Evolutionary conservation across 2,888 invertebrate species (phyloP).

Genomic region (Horisme vitalbata): DNA sequence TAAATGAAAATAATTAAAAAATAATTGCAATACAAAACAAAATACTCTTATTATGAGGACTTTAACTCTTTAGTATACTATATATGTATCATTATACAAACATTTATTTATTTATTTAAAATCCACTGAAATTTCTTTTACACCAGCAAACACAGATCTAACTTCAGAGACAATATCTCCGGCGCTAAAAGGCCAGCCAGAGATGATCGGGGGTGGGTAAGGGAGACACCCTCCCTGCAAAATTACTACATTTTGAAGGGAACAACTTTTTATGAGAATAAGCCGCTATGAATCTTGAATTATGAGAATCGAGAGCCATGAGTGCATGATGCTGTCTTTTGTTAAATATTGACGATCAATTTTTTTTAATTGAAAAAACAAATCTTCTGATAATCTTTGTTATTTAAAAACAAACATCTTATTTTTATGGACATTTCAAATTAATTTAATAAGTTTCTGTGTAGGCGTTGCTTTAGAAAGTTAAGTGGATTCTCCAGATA

Average conservation of each 20-base stretch:
- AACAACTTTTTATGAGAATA: conserved; percentile 83
- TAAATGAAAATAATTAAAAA: too few species aligned
- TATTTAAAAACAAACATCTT: too few species aligned
- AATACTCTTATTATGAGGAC: too few species aligned
- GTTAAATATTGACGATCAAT: conserved; percentile 1
- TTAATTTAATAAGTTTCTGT: too few species aligned
- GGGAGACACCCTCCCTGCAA: conserved; percentile 65
- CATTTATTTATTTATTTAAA: not conserved
- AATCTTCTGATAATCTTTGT: not conserved
- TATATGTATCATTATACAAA: too few species aligned
- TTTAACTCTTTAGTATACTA: too few species aligned
- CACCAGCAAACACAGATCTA: conserved; percentile 78
- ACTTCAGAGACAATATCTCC: conserved; percentile 81
- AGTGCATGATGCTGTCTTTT: conserved; percentile 38
- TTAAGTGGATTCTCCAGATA: too few species aligned
- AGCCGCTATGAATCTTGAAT: conserved; percentile 81
- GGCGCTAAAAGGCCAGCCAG: conserved; percentile 80
- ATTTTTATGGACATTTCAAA: too few species aligned
- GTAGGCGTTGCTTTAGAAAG: too few species aligned
- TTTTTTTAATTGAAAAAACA: too few species aligned
- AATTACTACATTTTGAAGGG: conserved; percentile 82
- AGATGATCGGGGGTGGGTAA: conserved; percentile 58
- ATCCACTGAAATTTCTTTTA: conserved; percentile 41
- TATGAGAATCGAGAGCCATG: conserved; percentile 67
- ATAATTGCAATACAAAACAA: too few species aligned